phyloP scores from a whole-genome alignment of 2,888 invertebrate genomes.

The Laspeyria flexula region DNA sequence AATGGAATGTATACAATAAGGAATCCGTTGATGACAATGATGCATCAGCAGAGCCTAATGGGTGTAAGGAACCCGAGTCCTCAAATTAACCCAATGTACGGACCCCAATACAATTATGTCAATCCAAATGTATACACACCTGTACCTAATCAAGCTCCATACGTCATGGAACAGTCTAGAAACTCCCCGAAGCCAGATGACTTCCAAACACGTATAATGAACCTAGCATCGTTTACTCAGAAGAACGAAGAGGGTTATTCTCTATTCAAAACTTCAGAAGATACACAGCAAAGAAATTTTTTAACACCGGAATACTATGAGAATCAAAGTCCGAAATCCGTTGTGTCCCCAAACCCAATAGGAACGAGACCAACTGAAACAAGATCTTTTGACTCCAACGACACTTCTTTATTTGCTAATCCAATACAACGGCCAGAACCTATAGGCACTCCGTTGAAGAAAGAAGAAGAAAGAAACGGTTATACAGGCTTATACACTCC shows the following conservation, averaged over 20 bases:
- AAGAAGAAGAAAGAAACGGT: conserved; percentile 37
- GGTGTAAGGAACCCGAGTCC: conserved; percentile 58
- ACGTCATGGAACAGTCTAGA: conserved; percentile 44
- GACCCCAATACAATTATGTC: conserved; percentile 63
- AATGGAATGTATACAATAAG: conserved; percentile 94
- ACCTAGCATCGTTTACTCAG: conserved; percentile 77
- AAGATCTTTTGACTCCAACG: conserved; percentile 54
- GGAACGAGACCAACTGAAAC: conserved; percentile 68
- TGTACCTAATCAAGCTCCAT: conserved; percentile 37
- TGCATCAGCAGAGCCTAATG: conserved; percentile 77
- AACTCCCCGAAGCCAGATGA: conserved; percentile 63
- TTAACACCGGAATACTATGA: conserved; percentile 68
- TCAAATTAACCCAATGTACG: conserved; percentile 54
- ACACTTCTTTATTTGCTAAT: conserved; percentile 68
- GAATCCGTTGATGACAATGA: conserved; percentile 88
- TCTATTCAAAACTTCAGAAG: conserved; percentile 70
- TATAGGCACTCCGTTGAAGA: conserved; percentile 57
- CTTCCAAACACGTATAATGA: conserved; percentile 71
- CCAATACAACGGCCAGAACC: conserved; percentile 68
- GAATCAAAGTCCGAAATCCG: conserved; percentile 61
- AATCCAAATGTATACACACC: conserved; percentile 66
- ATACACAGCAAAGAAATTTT: conserved; percentile 64
- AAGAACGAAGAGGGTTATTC: conserved; percentile 81
- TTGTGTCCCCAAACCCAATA: conserved; percentile 76
- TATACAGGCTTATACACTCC: conserved; percentile 62